Percentiles rank a stretch among this genome's conserved stretches.
phyloP scores from a whole-genome alignment of 1,140 invertebrate genomes.

The Carposina sasakii region DNA sequence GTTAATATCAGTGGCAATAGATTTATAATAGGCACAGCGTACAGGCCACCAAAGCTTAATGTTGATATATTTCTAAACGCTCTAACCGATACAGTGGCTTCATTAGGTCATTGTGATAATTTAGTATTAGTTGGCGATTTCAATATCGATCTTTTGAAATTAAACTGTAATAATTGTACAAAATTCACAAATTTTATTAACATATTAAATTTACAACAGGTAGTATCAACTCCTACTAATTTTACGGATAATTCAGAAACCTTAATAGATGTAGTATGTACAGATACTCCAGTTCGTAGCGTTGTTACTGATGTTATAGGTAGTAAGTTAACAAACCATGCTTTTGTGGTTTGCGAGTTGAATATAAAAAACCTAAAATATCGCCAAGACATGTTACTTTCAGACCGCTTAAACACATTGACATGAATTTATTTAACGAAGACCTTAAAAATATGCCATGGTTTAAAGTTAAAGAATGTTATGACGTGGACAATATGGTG shows the following conservation, averaged over 20 bases:
- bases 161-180: neutral
- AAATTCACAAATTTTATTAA: neutral
- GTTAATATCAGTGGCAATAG: constrained; percentile 3
- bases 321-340: constrained; percentile 3
- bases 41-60: neutral
- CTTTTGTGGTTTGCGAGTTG: constrained; percentile 3
- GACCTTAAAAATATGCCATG: neutral
- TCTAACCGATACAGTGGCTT: neutral
- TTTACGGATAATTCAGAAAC: constrained; percentile 1
- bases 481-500: neutral
- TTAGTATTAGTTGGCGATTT: neutral
- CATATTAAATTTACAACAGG: constrained; percentile 2
- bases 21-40: neutral
- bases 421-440: neutral
- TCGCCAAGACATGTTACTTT: neutral
- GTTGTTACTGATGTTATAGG: neutral
- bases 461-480: neutral
- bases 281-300: neutral
- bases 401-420: constrained; percentile 7
- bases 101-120: constrained; percentile 1
- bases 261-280: constrained; percentile 5
- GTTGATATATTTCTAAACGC: neutral
- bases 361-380: neutral
- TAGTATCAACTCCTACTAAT: neutral
- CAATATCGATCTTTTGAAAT: neutral